Percentiles rank a stretch among this genome's conserved stretches.
phyloP scores from a whole-genome alignment of 2,113 vertebrate species.

The Datnioides undecimradiatus region DNA sequence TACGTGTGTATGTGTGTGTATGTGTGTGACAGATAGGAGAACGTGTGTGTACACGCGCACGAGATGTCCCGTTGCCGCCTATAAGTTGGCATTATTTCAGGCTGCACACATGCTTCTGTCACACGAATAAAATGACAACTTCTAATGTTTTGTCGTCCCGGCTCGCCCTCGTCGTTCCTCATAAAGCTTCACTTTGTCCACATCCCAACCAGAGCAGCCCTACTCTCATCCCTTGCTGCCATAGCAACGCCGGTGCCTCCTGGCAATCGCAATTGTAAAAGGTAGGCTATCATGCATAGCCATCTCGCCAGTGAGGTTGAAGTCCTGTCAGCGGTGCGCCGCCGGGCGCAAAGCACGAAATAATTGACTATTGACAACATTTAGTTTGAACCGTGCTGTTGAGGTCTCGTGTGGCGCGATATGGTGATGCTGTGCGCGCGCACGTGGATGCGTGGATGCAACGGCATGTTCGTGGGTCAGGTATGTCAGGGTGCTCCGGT shows the following conservation, averaged over 20 bases:
- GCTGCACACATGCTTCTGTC: conserved; percentile 41
- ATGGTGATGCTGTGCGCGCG: conserved; percentile 16
- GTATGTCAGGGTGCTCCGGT: conserved; percentile 42
- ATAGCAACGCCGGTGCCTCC: conserved; percentile 87
- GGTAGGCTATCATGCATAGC: conserved; percentile 68
- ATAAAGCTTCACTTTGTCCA: conserved; percentile 78
- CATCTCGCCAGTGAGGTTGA: conserved; percentile 59
- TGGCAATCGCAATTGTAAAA: conserved; percentile 75
- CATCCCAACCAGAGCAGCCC: conserved; percentile 79
- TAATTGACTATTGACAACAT: conserved; percentile 56
- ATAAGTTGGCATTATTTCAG: conserved; percentile 65
- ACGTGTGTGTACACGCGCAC: conserved; percentile 47
- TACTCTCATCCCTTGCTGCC: conserved; percentile 84
- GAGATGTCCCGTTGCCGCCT: conserved; percentile 70
- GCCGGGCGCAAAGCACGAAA: conserved; percentile 29
- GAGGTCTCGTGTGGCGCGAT: conserved; percentile 42
- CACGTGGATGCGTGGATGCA: conserved; percentile 62
- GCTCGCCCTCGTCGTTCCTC: conserved; percentile 50
- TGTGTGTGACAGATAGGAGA: background rate
- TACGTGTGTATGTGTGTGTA: conserved; percentile 24
- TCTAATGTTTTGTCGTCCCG: conserved; percentile 63
- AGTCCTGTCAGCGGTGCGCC: conserved; percentile 70
- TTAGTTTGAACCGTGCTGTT: conserved; percentile 35
- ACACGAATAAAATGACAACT: conserved; percentile 65
- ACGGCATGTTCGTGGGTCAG: conserved; percentile 69